Evolutionary conservation across 2,888 invertebrate genomes (phyloP), one percentile per base, ranked within the genome.

Genomic region (Scaeva pyrastri): DNA sequence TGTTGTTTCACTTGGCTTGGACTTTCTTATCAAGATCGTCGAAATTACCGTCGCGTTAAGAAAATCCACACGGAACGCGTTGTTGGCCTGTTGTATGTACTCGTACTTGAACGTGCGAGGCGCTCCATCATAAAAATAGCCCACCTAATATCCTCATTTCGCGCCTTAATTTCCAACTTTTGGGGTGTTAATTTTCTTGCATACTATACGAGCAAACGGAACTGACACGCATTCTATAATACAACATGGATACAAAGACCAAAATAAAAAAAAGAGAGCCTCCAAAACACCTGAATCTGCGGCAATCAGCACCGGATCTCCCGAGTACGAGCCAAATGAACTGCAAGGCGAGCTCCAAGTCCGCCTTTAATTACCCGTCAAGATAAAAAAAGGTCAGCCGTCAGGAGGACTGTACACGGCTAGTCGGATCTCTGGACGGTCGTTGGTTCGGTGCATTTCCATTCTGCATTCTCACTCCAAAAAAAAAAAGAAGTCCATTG

Each of bases 331-430:
- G 78, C 66, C 74, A 82, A 77, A 86, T 82, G 70, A 82, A 77
- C 82, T 75, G 77, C 58, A 66, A 86, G 86, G 86, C 82, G 86
- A 86, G 74, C 76, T 81, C 77, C 41, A 64, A 88, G 78, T 79
- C 88, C 89, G 88, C 88, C 89, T 88, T 89, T 88, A 89, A 89
- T 89, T 89, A 88, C 84, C 83, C 88, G 88, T 88, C 88, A 81
- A 85, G 88, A 88, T 88, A 88, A 58, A 73, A 80, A 78, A 74
- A 64, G 74, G 77, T 82, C 86, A 86, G 68, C 4, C 48, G n/a
- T 70, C 55, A 60, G 45, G 39, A 58, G 60, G 66, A 48, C 12
- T 31, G n/a, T 36, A 36, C 11, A 12, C 26, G 2, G n/a, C n/a
- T 41, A 62, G 71, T 36, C 43, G 60, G 16, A 60, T 16, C 16